Evolutionary conservation across 2,113 vertebrate species (phyloP).

Genomic region (Dipodomys ordii): DNA sequence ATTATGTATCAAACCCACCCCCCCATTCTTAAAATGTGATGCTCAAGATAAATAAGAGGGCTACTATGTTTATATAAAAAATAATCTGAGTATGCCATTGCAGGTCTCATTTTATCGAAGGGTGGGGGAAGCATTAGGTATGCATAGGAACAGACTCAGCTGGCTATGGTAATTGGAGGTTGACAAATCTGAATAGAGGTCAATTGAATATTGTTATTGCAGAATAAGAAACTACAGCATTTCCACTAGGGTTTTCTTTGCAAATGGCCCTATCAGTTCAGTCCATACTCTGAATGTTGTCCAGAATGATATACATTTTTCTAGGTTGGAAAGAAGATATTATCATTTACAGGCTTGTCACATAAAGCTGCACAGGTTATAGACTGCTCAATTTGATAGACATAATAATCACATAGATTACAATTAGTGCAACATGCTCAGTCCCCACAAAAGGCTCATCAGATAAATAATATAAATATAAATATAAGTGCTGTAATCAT

Average conservation of each 20-base stretch:
- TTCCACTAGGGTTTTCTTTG: neutral
- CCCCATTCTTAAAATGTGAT: conserved; percentile 41
- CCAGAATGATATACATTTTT: conserved; percentile 15
- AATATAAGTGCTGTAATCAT: neutral
- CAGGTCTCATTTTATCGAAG: conserved; percentile 24
- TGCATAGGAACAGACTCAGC: neutral
- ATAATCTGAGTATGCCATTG: conserved; percentile 1
- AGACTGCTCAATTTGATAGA: neutral
- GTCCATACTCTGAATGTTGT: neutral
- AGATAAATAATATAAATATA: neutral
- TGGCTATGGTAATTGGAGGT: neutral
- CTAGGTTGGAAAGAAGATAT: neutral
- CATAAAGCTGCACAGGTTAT: neutral
- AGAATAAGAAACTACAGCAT: neutral
- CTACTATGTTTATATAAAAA: conserved; percentile 18
- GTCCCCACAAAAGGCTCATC: neutral
- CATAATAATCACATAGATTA: neutral
- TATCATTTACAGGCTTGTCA: neutral
- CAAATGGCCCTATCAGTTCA: neutral
- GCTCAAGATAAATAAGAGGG: conserved; percentile 28
- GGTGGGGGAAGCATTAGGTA: neutral
- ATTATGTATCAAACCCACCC: conserved; percentile 25
- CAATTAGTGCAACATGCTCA: neutral
- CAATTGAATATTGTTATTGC: neutral
- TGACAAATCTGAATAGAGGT: conserved; percentile 37